Base-by-base conservation (phyloP, 2,797 vertebrate genomes). In the Decapterus maruadsi region DNA sequence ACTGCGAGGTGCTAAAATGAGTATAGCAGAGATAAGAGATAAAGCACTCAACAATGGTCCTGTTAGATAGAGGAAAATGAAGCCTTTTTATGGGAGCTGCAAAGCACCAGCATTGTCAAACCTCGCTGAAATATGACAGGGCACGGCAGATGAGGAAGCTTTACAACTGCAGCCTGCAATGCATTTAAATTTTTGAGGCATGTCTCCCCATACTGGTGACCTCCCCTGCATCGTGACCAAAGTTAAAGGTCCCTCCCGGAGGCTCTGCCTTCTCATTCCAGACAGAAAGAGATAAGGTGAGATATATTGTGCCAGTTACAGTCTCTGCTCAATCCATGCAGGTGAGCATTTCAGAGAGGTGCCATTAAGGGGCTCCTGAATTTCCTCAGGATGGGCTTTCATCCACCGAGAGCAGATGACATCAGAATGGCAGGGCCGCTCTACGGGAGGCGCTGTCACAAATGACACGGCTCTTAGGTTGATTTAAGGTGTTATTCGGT, bases 401-500 rank as follows among this genome's bases (percentile, higher is more conserved):
- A 81, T 80, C 82, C 69, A 4, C 50, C 1, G 58, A 72, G 80
- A 87, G 85, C 81, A 83, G 76, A 87, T 88, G 87, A 90, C 89
- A 91, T 89, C 81, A 86, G 82, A 61, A 40, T 51, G 63, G 82
- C 45, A 71, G 6, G 65, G 85, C 50, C 8, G 66, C 82, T 76
- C 81, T 51, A 60, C 40, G 22, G 83, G 83, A 83, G 77, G 54
- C 45, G 36, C 68, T 26, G 82, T 85, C 85, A 81, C 77, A 67
- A 75, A 85, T 80, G 86, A 87, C 92, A 82, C 20, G 79, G 81
- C 83, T 88, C 84, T 92, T 66, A 72, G 67, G 60, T 84, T 94
- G 94, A 95, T 95, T 93, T 91, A 95, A 87, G 81, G 86, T 84
- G 89, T 91, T 91, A 91, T 93, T 91, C 74, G 78, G 75, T 69